Evolutionary conservation across 2,797 vertebrate genomes (phyloP), one percentile per base, ranked within the genome.

Genomic region (Phalloptychus januarius): DNA sequence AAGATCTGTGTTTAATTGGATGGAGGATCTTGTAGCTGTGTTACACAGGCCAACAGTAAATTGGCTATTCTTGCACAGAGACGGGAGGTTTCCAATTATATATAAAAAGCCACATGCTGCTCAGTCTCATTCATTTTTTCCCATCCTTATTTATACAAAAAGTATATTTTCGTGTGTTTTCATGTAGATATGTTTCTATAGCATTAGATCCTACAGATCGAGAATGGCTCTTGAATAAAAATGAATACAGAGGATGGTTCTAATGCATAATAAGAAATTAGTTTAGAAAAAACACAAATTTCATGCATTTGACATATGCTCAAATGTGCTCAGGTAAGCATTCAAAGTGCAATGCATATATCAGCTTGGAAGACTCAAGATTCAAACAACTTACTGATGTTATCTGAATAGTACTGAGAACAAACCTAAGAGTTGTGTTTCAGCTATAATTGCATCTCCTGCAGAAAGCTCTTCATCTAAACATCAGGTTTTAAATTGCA

Each of bases 1-100:
- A 86, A 87, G 77, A 85, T 87, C 80, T 83, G 70, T 77, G 80
- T 83, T 83, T 93, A 92, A 93, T 91, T 91, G 85, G 86, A 86
- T 80, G 40, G 82, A 82, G 83, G 81, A 90, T 89, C 91, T 92
- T 91, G 85, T 85, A 82, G 80, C 80, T 75, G 76, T 74, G 73
- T 83, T 89, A 87, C 85, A 90, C 54, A 78, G 87, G 91, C 90
- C 83, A 58, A 71, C 56, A 61, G 67, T 79, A 91, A 89, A 89
- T 88, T 87, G 76, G 83, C 74, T 81, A 79, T 88, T 89, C 70
- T 48, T 56, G 74, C 81, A 85, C 73, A 85, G 77, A 81, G 70
- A 61, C 72, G 73, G 80, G 73, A 85, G 86, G 81, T 84, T 87
- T 85, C 81, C 81, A 89, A 87, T 89, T 87, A 93, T 81, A 48